Percentiles rank a stretch among this genome's conserved stretches.
Evolutionary conservation across 2,888 invertebrate genomes (phyloP).

Genomic region (Meandrusa payeni): DNA sequence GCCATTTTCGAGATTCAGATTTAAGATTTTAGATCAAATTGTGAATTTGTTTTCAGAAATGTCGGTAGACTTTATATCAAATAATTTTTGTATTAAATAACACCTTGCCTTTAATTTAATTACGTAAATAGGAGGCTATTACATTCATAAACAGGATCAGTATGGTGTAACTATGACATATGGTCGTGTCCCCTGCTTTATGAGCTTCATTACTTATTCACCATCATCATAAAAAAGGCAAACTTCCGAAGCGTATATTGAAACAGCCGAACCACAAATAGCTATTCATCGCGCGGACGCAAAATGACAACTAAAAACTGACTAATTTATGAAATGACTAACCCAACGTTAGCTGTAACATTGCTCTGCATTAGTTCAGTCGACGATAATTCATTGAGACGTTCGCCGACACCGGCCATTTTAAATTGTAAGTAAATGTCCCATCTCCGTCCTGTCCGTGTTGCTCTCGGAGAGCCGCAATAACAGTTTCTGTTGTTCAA

Average conservation of each 20-base stretch:
- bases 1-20: no score
- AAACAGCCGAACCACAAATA: constrained; percentile 6
- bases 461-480: constrained; percentile 25
- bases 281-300: background rate
- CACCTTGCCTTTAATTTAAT: no score
- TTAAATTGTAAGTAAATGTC: constrained; percentile 41
- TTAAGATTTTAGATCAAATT: no score
- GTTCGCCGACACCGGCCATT: constrained; percentile 33
- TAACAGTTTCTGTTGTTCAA: constrained; percentile 21
- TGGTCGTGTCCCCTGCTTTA: no score
- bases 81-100: no score
- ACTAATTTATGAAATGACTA: constrained; percentile 22
- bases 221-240: no score
- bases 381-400: constrained; percentile 42
- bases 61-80: no score
- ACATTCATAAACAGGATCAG: no score
- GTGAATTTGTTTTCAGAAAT: no score
- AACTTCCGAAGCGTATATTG: background rate
- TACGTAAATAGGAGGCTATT: no score
- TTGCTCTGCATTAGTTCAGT: constrained; percentile 28
- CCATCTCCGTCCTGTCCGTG: constrained; percentile 32
- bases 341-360: constrained; percentile 20
- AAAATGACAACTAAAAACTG: constrained; percentile 9
- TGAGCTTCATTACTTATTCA: no score
- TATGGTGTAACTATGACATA: no score